Evolutionary conservation across 92 coral and sea anemone species (phyloP).

Genomic region (Epizoanthus stellaris): DNA sequence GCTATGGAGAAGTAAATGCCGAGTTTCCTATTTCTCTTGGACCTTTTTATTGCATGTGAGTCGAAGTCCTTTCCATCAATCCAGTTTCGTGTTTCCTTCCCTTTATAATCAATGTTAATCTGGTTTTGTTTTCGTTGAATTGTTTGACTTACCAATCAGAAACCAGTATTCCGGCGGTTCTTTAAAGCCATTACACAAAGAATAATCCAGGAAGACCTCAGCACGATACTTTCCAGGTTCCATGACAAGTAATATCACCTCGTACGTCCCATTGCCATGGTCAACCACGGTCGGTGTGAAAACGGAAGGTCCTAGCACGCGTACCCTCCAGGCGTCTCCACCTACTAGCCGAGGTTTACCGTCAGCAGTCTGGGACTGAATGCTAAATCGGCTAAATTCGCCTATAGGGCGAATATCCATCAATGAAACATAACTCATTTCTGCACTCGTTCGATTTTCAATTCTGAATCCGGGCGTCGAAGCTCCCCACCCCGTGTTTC

Average conservation of each 20-base stretch:
- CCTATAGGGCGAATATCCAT: slow-evolving; percentile 85
- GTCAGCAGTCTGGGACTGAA: slow-evolving; percentile 75
- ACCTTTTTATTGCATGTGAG: too few species aligned
- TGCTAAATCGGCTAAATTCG: slow-evolving; percentile 79
- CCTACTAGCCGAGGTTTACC: slow-evolving; percentile 73
- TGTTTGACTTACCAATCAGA: slow-evolving; percentile 65
- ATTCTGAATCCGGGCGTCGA: slow-evolving; percentile 54
- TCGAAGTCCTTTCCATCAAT: too few species aligned
- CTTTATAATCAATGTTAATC: too few species aligned
- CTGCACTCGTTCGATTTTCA: slow-evolving; percentile 68
- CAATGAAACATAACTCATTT: slow-evolving; percentile 68
- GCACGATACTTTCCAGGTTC: slow-evolving; percentile 88
- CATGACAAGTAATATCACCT: slow-evolving; percentile 80
- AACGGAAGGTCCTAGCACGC: slow-evolving; percentile 75
- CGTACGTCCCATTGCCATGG: slow-evolving; percentile 92
- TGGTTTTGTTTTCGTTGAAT: too few species aligned
- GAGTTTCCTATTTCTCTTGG: too few species aligned
- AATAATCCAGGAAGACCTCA: slow-evolving; percentile 71
- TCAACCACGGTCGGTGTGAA: slow-evolving; percentile 86
- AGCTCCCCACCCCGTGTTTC: slow-evolving; percentile 51
- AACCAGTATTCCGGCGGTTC: slow-evolving; percentile 91
- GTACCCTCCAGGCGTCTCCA: slow-evolving; percentile 89
- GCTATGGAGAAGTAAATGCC: too few species aligned
- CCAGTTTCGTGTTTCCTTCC: too few species aligned
- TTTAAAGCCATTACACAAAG: slow-evolving; percentile 81